Conservation (phyloP, 2,797 vertebrate species). For the Sarcophilus harrisii region DNA sequence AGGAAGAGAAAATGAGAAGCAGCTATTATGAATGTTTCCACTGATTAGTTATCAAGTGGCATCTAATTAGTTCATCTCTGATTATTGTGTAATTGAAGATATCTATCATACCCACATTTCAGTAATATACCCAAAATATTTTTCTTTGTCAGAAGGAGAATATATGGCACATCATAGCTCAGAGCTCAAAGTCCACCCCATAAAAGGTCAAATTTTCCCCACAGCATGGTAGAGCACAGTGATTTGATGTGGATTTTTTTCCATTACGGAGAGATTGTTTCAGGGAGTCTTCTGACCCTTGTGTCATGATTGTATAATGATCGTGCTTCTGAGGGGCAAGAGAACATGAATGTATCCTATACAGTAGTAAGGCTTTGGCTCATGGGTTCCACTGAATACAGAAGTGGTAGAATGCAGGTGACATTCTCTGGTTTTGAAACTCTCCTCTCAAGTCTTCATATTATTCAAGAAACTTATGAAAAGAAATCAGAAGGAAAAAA, state of each 20-base stretch:
- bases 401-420: not conserved
- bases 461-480: not conserved
- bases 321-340: not conserved
- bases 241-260: not conserved
- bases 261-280: accelerated
- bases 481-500: not conserved
- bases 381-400: not conserved
- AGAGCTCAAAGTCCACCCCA: not conserved
- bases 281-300: not conserved
- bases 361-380: not conserved
- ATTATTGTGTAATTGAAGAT: constrained; percentile 60
- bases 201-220: not conserved
- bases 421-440: not conserved
- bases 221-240: not conserved
- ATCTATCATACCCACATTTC: constrained; percentile 26
- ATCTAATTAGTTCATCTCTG: constrained; percentile 62
- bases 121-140: not conserved
- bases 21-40: constrained; percentile 58
- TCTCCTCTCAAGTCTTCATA: not conserved
- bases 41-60: constrained; percentile 70
- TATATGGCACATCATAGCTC: not conserved
- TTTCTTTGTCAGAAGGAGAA: constrained; percentile 7
- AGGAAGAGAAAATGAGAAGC: constrained; percentile 46
- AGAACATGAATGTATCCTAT: not conserved
- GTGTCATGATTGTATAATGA: not conserved